Evolutionary conservation across 2,888 invertebrate genomes (phyloP).

Genomic region (Agrotis puta): DNA sequence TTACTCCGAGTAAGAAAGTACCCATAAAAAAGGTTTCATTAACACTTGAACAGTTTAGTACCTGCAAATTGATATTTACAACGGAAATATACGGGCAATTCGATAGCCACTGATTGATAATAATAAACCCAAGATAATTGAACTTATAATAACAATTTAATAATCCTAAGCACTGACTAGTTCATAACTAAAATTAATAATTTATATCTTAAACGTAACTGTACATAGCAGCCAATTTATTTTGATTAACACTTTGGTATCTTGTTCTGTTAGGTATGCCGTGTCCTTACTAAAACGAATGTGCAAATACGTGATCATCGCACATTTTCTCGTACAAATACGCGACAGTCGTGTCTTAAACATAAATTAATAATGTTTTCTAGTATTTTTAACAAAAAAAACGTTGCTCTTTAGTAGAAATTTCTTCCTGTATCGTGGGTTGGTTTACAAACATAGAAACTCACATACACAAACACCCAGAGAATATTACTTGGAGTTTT

Average conservation of each 20-base stretch:
- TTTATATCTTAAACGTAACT: slow-evolving; percentile 32
- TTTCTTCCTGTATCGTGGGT: too few species aligned
- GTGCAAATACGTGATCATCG: not conserved
- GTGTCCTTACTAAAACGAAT: not conserved
- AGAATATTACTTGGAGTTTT: too few species aligned
- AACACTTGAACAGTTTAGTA: not conserved
- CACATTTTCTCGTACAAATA: too few species aligned
- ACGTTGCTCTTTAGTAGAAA: too few species aligned
- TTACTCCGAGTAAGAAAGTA: not conserved
- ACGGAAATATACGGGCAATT: slow-evolving; percentile 3
- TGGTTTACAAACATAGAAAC: too few species aligned
- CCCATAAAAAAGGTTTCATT: not conserved
- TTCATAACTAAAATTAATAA: slow-evolving; percentile 32
- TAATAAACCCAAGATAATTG: slow-evolving; percentile 7
- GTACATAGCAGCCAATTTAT: slow-evolving; percentile 36
- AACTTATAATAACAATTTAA: not conserved
- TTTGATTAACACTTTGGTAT: slow-evolving; percentile 37
- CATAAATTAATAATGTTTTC: too few species aligned
- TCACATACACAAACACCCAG: too few species aligned
- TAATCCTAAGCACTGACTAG: not conserved
- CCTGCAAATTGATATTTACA: not conserved
- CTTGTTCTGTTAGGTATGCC: not conserved
- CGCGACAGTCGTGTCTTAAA: too few species aligned
- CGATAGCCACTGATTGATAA: not conserved
- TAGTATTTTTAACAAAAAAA: too few species aligned